Percentiles rank a stretch among this genome's conserved stretches.
Conservation (phyloP, 2,797 vertebrate genomes). For the Schizopygopsis malacanthus region DNA sequence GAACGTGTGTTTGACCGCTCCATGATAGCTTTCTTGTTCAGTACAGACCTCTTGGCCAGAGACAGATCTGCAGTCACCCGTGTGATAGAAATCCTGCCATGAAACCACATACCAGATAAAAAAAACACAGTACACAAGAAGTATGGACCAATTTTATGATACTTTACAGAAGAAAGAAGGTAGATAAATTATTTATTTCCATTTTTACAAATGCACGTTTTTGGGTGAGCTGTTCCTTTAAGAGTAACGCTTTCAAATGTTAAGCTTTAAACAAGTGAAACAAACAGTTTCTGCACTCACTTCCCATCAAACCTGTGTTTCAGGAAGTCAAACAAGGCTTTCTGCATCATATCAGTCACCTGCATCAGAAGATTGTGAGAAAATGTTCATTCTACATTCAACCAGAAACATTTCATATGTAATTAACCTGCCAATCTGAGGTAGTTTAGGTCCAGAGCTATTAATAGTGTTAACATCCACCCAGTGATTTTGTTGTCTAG, state of each 20-base stretch:
- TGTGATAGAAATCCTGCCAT: constrained; percentile 92
- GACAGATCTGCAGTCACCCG: constrained; percentile 96
- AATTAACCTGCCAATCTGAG: constrained; percentile 23
- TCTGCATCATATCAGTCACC: constrained; percentile 99
- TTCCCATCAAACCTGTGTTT: constrained; percentile 98
- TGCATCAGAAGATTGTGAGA: constrained; percentile 60
- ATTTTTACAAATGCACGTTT: constrained; percentile 8
- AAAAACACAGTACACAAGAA: constrained; percentile 8
- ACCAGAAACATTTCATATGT: constrained; percentile 1
- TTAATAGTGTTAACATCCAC: constrained; percentile 25
- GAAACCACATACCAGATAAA: constrained; percentile 57
- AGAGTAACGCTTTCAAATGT: background rate
- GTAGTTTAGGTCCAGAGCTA: constrained; percentile 23
- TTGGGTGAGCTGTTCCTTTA: constrained; percentile 12
- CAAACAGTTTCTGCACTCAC: constrained; percentile 72
- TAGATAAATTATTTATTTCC: background rate
- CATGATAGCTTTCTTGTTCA: constrained; percentile 96
- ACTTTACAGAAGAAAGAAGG: background rate
- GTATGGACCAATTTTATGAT: background rate
- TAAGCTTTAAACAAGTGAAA: background rate
- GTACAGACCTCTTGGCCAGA: constrained; percentile 92
- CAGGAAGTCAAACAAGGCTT: constrained; percentile 96
- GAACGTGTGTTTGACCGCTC: constrained; percentile 94
- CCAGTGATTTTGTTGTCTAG: constrained; percentile 35
- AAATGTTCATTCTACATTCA: background rate